These are phyloP conservation scores for Aphaenogaster rudis DNA, from an alignment of 1,140 invertebrate genomes.

Conservation along the genomic window DNA sequence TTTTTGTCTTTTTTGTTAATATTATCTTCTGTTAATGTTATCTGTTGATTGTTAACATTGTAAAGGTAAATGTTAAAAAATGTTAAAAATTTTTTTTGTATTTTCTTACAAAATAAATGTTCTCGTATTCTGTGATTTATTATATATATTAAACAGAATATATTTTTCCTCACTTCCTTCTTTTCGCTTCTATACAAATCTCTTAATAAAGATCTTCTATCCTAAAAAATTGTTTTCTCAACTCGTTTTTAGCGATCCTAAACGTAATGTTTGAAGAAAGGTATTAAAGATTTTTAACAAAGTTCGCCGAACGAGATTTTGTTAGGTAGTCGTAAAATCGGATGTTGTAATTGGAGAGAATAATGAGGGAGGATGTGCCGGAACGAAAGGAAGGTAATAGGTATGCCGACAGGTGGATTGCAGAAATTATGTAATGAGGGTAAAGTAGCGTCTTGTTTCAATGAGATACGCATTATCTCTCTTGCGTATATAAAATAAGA, in stretches of 20 bases:
- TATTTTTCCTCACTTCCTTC: not conserved
- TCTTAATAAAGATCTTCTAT: not conserved
- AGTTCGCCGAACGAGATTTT: slow-evolving; percentile 36
- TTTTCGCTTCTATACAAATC: not conserved
- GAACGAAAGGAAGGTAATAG: slow-evolving; percentile 49
- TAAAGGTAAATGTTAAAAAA: not conserved
- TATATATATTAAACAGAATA: not conserved
- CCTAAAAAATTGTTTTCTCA: not conserved
- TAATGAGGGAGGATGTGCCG: slow-evolving; percentile 50
- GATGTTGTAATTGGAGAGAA: slow-evolving; percentile 59
- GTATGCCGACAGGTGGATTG: slow-evolving; percentile 29
- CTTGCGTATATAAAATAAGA: slow-evolving; percentile 48
- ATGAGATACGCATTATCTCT: slow-evolving; percentile 44
- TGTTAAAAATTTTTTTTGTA: not conserved
- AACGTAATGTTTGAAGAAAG: slow-evolving; percentile 7
- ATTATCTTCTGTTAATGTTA: not conserved
- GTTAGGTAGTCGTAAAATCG: slow-evolving; percentile 46
- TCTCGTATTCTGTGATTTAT: not conserved
- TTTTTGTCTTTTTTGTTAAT: not conserved
- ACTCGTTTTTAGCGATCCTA: not conserved
- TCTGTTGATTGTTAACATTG: not conserved
- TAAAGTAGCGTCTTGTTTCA: slow-evolving; percentile 57
- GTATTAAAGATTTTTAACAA: slow-evolving; percentile 32
- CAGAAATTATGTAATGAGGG: slow-evolving; percentile 57
- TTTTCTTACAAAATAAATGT: not conserved